Percentiles rank a stretch among this genome's conserved stretches.
Evolutionary conservation across 2,888 invertebrate genomes (phyloP).

Genomic region (Crocallis elinguaria): DNA sequence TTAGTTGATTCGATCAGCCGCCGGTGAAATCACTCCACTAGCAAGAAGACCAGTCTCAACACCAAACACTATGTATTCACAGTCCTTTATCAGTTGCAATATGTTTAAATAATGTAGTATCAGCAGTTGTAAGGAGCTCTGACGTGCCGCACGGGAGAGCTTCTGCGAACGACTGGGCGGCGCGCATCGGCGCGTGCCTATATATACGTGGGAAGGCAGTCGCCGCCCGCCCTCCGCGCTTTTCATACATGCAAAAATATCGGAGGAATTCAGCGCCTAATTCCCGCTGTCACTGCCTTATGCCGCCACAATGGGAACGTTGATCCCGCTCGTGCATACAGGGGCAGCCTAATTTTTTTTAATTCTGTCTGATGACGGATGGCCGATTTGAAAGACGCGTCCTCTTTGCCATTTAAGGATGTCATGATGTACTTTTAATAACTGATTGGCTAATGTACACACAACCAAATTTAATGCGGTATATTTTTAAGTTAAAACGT

Average conservation of each 20-base stretch:
- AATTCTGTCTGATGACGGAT: constrained; percentile 46
- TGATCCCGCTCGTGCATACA: constrained; percentile 73
- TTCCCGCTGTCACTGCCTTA: constrained; percentile 77
- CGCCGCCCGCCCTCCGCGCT: constrained; percentile 70
- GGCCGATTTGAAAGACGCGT: constrained; percentile 51
- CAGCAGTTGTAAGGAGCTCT: constrained; percentile 30
- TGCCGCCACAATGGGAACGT: constrained; percentile 79
- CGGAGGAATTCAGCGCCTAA: constrained; percentile 79
- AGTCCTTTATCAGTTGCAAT: constrained; percentile 44
- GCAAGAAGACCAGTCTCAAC: constrained; percentile 46
- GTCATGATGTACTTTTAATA: constrained; percentile 23
- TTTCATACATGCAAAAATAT: constrained; percentile 79
- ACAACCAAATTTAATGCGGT: not conserved
- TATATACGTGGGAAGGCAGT: constrained; percentile 67
- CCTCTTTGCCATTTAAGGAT: constrained; percentile 50
- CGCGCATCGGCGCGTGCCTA: constrained; percentile 63
- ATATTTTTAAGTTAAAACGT: constrained; percentile 17
- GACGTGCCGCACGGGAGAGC: constrained; percentile 54
- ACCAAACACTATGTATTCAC: constrained; percentile 57
- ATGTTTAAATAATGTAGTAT: constrained; percentile 29
- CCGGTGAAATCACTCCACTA: constrained; percentile 46
- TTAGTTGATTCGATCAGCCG: constrained; percentile 24
- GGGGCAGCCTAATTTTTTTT: constrained; percentile 69
- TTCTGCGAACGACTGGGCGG: constrained; percentile 72
- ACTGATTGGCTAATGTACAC: not conserved